Evolutionary conservation across 2,888 invertebrate genomes (phyloP).

Genomic region (Ennomos quercinarius): DNA sequence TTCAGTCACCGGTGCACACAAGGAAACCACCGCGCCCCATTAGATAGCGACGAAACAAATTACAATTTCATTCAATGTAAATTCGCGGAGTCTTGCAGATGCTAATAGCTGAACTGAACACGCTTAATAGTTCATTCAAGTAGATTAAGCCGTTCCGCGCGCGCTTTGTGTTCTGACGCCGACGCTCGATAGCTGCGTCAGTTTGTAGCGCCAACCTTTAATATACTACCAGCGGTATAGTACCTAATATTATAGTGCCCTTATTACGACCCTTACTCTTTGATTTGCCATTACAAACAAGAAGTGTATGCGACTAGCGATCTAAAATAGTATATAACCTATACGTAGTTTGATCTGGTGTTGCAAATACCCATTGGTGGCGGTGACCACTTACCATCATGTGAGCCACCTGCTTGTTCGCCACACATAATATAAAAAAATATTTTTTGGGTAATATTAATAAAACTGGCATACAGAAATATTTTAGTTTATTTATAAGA

Average conservation of each 20-base stretch:
- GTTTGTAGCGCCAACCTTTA: constrained; percentile 49
- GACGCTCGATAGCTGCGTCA: constrained; percentile 49
- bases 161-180: constrained; percentile 56
- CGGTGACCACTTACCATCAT: no score
- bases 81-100: constrained; percentile 63
- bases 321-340: no score
- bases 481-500: no score
- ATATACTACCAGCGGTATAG: neutral
- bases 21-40: constrained; percentile 60
- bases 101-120: constrained; percentile 73
- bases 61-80: constrained; percentile 83
- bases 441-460: no score
- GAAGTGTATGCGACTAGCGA: neutral
- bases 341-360: no score
- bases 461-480: no score
- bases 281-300: neutral
- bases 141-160: constrained; percentile 68
- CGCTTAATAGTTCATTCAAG: constrained; percentile 69
- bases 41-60: constrained; percentile 66
- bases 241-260: neutral
- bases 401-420: no score
- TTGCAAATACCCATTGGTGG: no score
- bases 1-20: constrained; percentile 52
- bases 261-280: neutral
- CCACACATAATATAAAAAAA: no score